Evolutionary conservation across 2,888 invertebrate species (phyloP).

Genomic region (Pegoplata infirma): DNA sequence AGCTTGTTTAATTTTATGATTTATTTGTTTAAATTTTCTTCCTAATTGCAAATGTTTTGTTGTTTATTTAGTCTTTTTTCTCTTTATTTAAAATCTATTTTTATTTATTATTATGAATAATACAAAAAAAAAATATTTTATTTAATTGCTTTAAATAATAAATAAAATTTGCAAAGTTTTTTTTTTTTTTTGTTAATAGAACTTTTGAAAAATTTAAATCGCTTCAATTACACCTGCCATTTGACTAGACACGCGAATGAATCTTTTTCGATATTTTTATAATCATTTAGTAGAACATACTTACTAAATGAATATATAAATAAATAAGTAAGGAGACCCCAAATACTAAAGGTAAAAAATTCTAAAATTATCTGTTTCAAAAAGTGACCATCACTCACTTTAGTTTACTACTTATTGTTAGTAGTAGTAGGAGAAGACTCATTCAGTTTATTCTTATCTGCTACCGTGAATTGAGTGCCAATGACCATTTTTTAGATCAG

Average conservation of each 20-base stretch:
- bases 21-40: not conserved
- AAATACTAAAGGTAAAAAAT: constrained; percentile 56
- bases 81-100: not conserved
- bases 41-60: not conserved
- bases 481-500: constrained; percentile 60
- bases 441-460: constrained; percentile 22
- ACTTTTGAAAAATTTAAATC: not conserved
- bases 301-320: too few species aligned
- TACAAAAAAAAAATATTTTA: not conserved
- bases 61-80: too few species aligned
- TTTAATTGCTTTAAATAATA: not conserved
- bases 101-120: constrained; percentile 16
- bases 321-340: constrained; percentile 6
- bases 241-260: constrained; percentile 31
- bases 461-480: constrained; percentile 52
- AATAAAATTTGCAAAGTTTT: not conserved
- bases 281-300: constrained; percentile 3
- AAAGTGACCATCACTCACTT: constrained; percentile 56
- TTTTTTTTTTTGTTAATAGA: not conserved
- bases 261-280: constrained; percentile 21
- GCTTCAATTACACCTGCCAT: constrained; percentile 3
- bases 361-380: constrained; percentile 52
- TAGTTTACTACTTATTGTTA: constrained; percentile 14
- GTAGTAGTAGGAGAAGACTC: constrained; percentile 47
- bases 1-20: not conserved